Conservation (phyloP, 2,113 vertebrate species). For the Neopipo cinnamomea region DNA sequence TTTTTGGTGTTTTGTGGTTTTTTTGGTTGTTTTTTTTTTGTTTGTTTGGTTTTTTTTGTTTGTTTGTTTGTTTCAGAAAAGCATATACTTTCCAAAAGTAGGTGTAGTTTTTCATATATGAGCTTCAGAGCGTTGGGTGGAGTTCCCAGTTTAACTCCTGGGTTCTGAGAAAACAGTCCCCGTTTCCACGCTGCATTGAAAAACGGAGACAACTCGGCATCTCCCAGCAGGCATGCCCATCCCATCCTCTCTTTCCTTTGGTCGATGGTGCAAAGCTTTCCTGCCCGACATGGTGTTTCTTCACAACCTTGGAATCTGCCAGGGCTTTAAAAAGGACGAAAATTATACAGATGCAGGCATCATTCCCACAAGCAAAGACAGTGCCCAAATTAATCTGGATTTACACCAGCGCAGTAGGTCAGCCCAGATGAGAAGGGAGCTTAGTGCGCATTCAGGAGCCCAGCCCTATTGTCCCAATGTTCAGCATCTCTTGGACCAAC, state of each 20-base stretch:
- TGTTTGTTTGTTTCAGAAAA: neutral
- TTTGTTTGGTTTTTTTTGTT: too few species aligned
- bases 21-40: too few species aligned
- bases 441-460: neutral
- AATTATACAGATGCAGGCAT: conserved; percentile 4
- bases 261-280: neutral
- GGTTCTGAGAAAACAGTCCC: neutral
- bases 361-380: neutral
- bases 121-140: neutral
- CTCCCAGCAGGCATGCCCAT: neutral
- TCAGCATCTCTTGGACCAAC: neutral
- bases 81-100: neutral
- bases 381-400: neutral
- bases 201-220: neutral
- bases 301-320: neutral
- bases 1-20: neutral
- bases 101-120: neutral
- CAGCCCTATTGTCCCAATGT: fast-evolving
- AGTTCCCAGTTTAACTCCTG: neutral
- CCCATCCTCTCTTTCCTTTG: neutral
- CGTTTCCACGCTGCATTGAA: neutral
- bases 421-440: neutral
- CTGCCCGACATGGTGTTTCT: neutral
- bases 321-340: neutral
- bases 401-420: neutral